These are phyloP conservation scores for Drosophila bocqueti DNA, from an alignment of 1,140 invertebrate species.

Conservation along the genomic window DNA sequence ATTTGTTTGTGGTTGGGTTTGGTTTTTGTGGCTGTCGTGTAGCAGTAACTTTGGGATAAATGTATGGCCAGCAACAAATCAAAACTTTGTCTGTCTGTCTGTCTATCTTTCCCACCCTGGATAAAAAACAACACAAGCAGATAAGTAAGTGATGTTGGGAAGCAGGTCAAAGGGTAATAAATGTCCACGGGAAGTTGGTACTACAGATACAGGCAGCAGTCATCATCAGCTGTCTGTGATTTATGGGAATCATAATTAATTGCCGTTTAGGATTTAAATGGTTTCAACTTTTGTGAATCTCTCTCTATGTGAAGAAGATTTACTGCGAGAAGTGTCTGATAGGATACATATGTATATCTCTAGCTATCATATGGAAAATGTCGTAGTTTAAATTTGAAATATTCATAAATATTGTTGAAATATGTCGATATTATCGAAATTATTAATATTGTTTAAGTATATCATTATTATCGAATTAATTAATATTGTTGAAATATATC, in stretches of 20 bases:
- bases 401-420: too few species aligned
- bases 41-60: constrained; percentile 35
- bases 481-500: too few species aligned
- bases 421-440: too few species aligned
- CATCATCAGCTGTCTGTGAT: not conserved
- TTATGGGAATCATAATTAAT: not conserved
- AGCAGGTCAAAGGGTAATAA: constrained; percentile 13
- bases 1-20: constrained; percentile 13
- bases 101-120: not conserved
- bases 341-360: not conserved
- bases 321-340: not conserved
- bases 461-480: too few species aligned
- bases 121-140: constrained; percentile 21
- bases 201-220: not conserved
- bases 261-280: not conserved
- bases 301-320: not conserved
- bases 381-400: not conserved
- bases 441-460: too few species aligned
- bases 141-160: constrained; percentile 1
- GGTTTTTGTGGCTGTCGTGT: constrained; percentile 12
- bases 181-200: not conserved
- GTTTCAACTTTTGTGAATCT: not conserved
- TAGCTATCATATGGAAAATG: not conserved
- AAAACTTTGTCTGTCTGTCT: constrained; percentile 28
- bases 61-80: constrained; percentile 36